Base-by-base conservation (phyloP, 1,140 invertebrate genomes). In the Drosophila oshimai region DNA sequence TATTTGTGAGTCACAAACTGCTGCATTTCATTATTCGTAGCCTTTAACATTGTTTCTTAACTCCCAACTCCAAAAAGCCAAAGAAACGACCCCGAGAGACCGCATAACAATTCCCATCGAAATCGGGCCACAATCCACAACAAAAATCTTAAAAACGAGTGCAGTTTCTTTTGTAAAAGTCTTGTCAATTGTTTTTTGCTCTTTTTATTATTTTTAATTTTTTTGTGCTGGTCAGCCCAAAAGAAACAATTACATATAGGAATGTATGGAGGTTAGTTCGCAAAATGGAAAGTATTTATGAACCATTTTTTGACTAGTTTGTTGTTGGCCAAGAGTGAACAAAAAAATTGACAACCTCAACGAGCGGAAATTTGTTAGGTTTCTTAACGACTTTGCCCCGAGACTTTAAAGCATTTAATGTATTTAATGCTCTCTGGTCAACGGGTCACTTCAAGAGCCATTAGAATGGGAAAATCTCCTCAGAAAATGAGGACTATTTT, bases 211-310 rank as follows among this genome's bases (percentile, higher is more conserved):
- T 57, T 57, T 9, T 57, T 45, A 20, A 50, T 64, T 57, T 60
- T 41, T 57, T 53, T 49, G 49, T 33, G 4, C 26, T 53, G 39
- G 15, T 28, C 39, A 46, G 24, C 28, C 24, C 46, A 20, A 45
- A 33, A 49, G 7, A 29, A 62, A 36, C 42, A 62, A 61, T 37
- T 46, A 41, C 33, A n/a, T n/a, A 22, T 22, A 29, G 26, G 22
- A 36, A 58, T 58, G 26, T 20, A 36, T 51, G 22, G 36, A 26
- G 57, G 26, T 33, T 24, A 41, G 18, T 12, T n/a, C n/a, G 2
- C 18, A 54, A 64, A 79, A 79, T 74, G 70, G 61, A 79, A 79
- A 78, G 74, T 55, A 50, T 68, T 74, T 58, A 67, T 58, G 46
- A 67, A 50, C 51, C 65, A 47, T 29, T 62, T 72, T 45, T 49